Evolutionary conservation across 2,888 invertebrate species (phyloP).

Genomic region (Eledona agricola): DNA sequence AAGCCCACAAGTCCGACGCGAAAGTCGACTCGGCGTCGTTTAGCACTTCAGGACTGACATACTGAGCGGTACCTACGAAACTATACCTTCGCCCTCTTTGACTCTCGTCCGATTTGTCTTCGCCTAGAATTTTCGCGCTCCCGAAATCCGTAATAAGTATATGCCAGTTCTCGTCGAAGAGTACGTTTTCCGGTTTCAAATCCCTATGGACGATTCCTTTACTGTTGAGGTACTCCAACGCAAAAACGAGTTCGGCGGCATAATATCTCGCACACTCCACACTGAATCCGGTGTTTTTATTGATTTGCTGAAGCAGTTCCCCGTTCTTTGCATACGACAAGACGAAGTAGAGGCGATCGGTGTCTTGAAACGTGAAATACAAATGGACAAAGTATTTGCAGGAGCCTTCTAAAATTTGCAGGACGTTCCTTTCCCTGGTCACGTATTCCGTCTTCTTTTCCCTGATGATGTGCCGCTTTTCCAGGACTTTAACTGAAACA

Average conservation of each 20-base stretch:
- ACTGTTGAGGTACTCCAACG: slow-evolving; percentile 89
- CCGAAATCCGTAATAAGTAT: slow-evolving; percentile 97
- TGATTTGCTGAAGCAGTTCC: slow-evolving; percentile 91
- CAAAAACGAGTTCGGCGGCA: slow-evolving; percentile 90
- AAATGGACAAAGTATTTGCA: slow-evolving; percentile 85
- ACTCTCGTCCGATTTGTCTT: slow-evolving; percentile 58
- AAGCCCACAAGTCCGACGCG: slow-evolving; percentile 95
- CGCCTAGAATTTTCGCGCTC: slow-evolving; percentile 83
- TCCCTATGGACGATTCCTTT: slow-evolving; percentile 94
- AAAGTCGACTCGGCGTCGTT: slow-evolving; percentile 79
- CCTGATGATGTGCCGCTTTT: slow-evolving; percentile 90
- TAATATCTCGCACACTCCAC: slow-evolving; percentile 91
- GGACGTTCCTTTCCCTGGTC: slow-evolving; percentile 91
- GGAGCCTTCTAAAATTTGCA: slow-evolving; percentile 83
- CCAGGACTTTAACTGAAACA: slow-evolving; percentile 94
- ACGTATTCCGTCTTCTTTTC: slow-evolving; percentile 95
- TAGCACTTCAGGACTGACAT: slow-evolving; percentile 96
- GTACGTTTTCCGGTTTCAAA: slow-evolving; percentile 97
- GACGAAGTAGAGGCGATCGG: slow-evolving; percentile 92
- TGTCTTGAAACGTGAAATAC: slow-evolving; percentile 96
- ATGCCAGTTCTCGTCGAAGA: slow-evolving; percentile 95
- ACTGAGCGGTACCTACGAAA: slow-evolving; percentile 99
- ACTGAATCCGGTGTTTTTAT: slow-evolving; percentile 90
- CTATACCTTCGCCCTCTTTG: slow-evolving; percentile 74
- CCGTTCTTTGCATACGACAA: slow-evolving; percentile 95